Conservation (phyloP, 2,888 invertebrate genomes). For the Meteorus cinctellus region DNA sequence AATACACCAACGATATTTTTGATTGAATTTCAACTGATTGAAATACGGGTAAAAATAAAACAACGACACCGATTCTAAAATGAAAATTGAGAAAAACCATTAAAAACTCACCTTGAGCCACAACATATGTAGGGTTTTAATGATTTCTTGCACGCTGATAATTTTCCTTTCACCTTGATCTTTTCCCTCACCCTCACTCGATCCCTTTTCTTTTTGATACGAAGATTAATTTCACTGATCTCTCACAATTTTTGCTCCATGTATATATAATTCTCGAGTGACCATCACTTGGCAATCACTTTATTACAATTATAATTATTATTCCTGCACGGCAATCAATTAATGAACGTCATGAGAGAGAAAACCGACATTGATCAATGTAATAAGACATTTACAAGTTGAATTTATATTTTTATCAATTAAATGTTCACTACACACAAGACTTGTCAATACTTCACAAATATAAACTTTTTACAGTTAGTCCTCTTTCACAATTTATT, state of each 20-base stretch:
- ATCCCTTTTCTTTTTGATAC: background rate
- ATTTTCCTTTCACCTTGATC: constrained; percentile 4
- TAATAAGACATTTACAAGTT: background rate
- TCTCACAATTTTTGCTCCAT: background rate
- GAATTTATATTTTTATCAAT: background rate
- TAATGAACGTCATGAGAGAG: background rate
- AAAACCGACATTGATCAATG: background rate
- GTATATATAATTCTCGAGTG: constrained; percentile 1
- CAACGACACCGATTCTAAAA: background rate
- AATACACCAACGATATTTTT: background rate
- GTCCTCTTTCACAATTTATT: background rate
- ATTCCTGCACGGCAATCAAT: background rate
- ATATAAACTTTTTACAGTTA: background rate
- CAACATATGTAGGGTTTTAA: constrained; percentile 64
- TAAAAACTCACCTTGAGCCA: constrained; percentile 51
- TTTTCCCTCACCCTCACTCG: constrained; percentile 22
- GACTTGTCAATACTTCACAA: constrained; percentile 4
- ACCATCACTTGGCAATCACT: background rate
- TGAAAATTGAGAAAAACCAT: background rate
- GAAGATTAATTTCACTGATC: constrained; percentile 5
- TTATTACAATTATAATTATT: background rate
- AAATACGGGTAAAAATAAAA: constrained; percentile 3
- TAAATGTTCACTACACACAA: background rate
- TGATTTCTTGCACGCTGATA: constrained; percentile 6
- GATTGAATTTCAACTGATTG: background rate